Conservation (phyloP, 2,797 vertebrate species). For the Ctenopoma kingsleyae region DNA sequence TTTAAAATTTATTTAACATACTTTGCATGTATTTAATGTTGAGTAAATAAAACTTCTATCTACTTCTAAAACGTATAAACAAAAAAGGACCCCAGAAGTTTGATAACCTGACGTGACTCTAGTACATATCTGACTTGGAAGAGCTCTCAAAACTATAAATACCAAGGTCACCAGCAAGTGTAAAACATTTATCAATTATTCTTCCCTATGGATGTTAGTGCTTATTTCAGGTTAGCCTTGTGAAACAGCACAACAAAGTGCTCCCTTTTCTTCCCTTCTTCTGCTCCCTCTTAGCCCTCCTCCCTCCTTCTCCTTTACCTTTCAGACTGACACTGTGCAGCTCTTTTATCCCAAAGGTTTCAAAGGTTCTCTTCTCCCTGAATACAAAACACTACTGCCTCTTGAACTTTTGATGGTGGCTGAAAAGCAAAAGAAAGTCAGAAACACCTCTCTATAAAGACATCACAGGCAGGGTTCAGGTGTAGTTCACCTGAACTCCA, state of each 20-base stretch:
- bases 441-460: slow-evolving; percentile 83
- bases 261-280: slow-evolving; percentile 67
- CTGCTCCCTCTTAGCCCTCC: slow-evolving; percentile 68
- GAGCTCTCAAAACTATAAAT: slow-evolving; percentile 14
- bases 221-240: slow-evolving; percentile 71
- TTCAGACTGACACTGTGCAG: slow-evolving; percentile 81
- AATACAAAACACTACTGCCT: slow-evolving; percentile 87
- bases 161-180: slow-evolving; percentile 43
- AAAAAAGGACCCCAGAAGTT: not conserved
- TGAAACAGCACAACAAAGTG: slow-evolving; percentile 79
- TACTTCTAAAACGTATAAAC: too few relatives aligned
- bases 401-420: slow-evolving; percentile 88
- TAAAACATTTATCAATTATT: slow-evolving; percentile 63
- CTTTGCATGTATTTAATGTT: not conserved
- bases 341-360: slow-evolving; percentile 85
- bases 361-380: slow-evolving; percentile 83
- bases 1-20: not conserved
- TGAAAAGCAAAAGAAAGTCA: slow-evolving; percentile 84
- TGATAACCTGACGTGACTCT: not conserved
- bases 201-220: slow-evolving; percentile 39
- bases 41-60: not conserved
- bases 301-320: slow-evolving; percentile 79
- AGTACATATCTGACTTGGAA: not conserved
- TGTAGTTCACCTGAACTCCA: slow-evolving; percentile 85
- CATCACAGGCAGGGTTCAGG: slow-evolving; percentile 86